Percentiles rank a stretch among this genome's conserved stretches.
Conservation (phyloP, 1,140 invertebrate genomes). For the Drosophila ananassae region DNA sequence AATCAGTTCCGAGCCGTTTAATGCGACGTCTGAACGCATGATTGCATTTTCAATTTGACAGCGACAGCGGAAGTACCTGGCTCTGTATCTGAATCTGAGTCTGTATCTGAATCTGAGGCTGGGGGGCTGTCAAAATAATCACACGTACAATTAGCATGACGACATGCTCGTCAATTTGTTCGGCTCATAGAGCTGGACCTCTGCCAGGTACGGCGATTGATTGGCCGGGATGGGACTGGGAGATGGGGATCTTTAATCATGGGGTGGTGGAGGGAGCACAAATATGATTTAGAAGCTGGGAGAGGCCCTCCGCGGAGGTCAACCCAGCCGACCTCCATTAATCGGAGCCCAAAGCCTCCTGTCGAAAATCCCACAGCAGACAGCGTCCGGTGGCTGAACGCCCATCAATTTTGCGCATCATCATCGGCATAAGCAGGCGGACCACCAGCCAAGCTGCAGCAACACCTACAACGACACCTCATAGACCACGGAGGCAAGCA, state of each 20-base stretch:
- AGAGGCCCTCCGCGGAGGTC: background rate
- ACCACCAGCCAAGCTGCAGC: slow-evolving; percentile 71
- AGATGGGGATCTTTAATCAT: background rate
- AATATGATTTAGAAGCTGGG: background rate
- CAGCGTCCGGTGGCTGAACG: slow-evolving; percentile 57
- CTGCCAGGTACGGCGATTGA: slow-evolving; percentile 33
- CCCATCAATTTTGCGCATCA: slow-evolving; percentile 77
- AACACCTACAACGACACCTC: slow-evolving; percentile 80
- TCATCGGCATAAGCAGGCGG: slow-evolving; percentile 59
- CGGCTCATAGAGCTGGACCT: slow-evolving; percentile 13
- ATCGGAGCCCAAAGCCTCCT: slow-evolving; percentile 4
- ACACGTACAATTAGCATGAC: slow-evolving; percentile 82
- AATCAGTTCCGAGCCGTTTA: slow-evolving; percentile 83
- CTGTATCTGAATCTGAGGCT: background rate
- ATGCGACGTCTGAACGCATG: slow-evolving; percentile 83
- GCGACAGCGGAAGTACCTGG: slow-evolving; percentile 24
- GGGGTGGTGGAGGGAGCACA: background rate
- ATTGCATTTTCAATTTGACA: slow-evolving; percentile 79
- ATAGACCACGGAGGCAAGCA: slow-evolving; percentile 50
- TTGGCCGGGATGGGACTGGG: slow-evolving; percentile 6
- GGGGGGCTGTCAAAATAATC: slow-evolving; percentile 78
- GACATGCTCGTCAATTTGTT: slow-evolving; percentile 74
- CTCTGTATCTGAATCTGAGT: slow-evolving; percentile 20
- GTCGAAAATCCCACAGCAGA: background rate
- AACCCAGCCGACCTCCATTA: slow-evolving; percentile 16